Evolutionary conservation across 1,140 invertebrate genomes (phyloP).

Genomic region (Drosophila parvula): DNA sequence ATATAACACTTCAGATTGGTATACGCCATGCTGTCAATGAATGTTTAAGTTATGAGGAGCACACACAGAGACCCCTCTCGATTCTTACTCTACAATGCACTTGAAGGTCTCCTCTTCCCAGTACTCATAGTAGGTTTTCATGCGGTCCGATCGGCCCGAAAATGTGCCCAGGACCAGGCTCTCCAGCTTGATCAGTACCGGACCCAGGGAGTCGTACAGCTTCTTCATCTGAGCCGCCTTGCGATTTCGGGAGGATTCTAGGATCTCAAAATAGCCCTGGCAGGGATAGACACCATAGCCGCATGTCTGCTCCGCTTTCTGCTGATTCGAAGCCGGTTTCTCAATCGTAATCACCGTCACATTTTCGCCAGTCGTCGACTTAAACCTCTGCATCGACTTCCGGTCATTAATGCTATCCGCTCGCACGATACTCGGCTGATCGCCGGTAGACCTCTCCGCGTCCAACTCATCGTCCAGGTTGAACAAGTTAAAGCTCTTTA

Average conservation of each 20-base stretch:
- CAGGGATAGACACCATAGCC: slow-evolving; percentile 80
- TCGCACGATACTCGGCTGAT: too few species aligned
- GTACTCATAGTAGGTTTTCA: slow-evolving; percentile 88
- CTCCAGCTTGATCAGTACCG: slow-evolving; percentile 92
- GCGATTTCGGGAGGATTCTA: slow-evolving; percentile 88
- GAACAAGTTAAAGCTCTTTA: slow-evolving; percentile 87
- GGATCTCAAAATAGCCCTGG: slow-evolving; percentile 80
- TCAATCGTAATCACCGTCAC: slow-evolving; percentile 43
- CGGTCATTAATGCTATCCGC: neutral
- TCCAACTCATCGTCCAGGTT: slow-evolving; percentile 71
- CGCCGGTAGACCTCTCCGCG: too few species aligned
- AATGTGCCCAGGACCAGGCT: slow-evolving; percentile 88
- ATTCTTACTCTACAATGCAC: slow-evolving; percentile 85
- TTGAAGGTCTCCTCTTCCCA: slow-evolving; percentile 90
- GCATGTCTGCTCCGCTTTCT: slow-evolving; percentile 47
- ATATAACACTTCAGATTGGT: slow-evolving; percentile 90
- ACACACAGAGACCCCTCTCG: too few species aligned
- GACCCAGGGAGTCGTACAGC: slow-evolving; percentile 89
- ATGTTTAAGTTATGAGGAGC: too few species aligned
- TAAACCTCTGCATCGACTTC: slow-evolving; percentile 16
- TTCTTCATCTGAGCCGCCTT: slow-evolving; percentile 88
- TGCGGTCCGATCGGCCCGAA: slow-evolving; percentile 87
- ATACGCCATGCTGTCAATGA: slow-evolving; percentile 72
- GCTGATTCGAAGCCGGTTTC: slow-evolving; percentile 19
- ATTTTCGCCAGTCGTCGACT: slow-evolving; percentile 32